phyloP scores from a whole-genome alignment of 2,797 vertebrate genomes.

The Ceyx erithaca region DNA sequence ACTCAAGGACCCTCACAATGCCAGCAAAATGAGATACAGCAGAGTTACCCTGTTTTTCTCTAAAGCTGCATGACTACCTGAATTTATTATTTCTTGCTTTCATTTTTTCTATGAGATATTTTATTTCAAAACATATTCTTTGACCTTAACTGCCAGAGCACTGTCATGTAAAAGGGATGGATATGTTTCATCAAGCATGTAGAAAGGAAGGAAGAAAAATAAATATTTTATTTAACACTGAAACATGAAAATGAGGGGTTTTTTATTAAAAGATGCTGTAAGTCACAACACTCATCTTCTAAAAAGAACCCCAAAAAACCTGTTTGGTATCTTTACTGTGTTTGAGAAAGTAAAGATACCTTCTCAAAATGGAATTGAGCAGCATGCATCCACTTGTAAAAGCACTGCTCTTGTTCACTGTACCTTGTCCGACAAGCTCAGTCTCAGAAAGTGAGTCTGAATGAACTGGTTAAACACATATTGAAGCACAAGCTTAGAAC shows the following conservation, averaged over 20 bases:
- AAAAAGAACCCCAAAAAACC: too few species aligned
- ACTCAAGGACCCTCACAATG: background rate
- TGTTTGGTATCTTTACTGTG: background rate
- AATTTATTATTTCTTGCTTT: background rate
- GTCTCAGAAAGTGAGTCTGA: background rate
- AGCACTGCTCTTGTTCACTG: background rate
- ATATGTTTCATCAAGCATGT: background rate
- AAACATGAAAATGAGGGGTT: background rate
- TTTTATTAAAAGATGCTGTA: background rate
- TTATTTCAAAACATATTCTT: background rate
- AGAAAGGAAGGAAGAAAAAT: background rate
- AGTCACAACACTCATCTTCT: background rate
- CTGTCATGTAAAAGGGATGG: background rate
- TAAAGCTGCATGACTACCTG: background rate
- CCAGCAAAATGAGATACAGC: background rate
- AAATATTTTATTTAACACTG: background rate
- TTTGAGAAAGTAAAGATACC: background rate
- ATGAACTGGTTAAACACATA: background rate
- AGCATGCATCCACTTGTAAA: background rate
- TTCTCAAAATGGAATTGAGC: background rate
- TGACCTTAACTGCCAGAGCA: background rate
- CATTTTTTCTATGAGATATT: background rate
- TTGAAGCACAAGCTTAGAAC: slow-evolving; percentile 7
- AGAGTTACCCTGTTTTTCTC: background rate
- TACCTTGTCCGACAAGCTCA: background rate